Evolutionary conservation across 2,797 vertebrate species (phyloP).

Genomic region (Rhynchonycteris naso): DNA sequence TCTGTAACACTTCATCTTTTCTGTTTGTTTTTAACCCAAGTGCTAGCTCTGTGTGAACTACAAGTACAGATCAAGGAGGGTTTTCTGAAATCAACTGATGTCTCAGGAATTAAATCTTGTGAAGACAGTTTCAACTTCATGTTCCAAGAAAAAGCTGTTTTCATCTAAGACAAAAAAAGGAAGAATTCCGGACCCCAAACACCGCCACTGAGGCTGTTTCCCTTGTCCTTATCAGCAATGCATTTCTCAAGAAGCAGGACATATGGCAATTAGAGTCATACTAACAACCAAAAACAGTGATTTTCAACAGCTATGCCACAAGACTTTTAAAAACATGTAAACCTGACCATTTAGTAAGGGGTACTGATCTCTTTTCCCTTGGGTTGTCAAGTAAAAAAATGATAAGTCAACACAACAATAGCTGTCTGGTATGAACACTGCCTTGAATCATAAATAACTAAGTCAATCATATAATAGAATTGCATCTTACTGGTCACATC

Average conservation of each 20-base stretch:
- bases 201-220: background rate
- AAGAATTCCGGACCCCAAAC: slow-evolving; percentile 28
- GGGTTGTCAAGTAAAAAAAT: no score
- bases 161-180: slow-evolving; percentile 8
- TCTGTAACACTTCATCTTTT: background rate
- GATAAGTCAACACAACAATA: no score
- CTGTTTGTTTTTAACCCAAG: slow-evolving; percentile 30
- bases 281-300: slow-evolving; percentile 22
- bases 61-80: background rate
- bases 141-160: slow-evolving; percentile 48
- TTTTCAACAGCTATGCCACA: no score
- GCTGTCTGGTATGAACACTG: no score
- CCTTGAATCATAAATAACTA: no score
- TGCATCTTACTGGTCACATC: no score
- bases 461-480: no score
- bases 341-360: no score
- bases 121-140: slow-evolving; percentile 38
- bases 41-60: slow-evolving; percentile 3
- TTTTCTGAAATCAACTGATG: slow-evolving; percentile 52
- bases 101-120: background rate
- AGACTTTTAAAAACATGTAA: no score
- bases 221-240: slow-evolving; percentile 14
- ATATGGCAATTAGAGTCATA: background rate
- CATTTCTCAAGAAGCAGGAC: slow-evolving; percentile 15
- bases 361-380: no score